Percentiles rank a stretch among this genome's conserved stretches.
Conservation (phyloP, 1,140 invertebrate genomes). For the Chlorops oryzae region DNA sequence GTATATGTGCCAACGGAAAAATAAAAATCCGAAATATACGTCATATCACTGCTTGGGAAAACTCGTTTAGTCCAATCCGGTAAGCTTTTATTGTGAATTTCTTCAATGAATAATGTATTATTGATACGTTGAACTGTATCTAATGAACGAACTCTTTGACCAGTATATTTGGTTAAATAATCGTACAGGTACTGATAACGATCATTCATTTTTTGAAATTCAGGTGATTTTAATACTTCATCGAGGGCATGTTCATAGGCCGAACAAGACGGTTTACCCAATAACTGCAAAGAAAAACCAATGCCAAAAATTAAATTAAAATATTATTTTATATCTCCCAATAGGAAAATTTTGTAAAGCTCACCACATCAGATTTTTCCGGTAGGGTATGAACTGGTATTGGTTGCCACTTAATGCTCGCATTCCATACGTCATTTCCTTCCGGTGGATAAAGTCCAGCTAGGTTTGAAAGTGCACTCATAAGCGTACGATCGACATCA, state of each 20-base stretch:
- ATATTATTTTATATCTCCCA: neutral
- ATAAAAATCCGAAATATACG: constrained; percentile 50
- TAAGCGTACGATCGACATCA: constrained; percentile 80
- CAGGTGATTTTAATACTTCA: constrained; percentile 53
- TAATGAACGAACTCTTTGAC: constrained; percentile 52
- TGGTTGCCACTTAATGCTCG: constrained; percentile 73
- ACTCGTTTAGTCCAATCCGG: constrained; percentile 64
- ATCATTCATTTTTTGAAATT: constrained; percentile 55
- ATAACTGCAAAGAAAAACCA: constrained; percentile 16
- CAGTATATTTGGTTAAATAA: constrained; percentile 59
- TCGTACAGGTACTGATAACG: constrained; percentile 59
- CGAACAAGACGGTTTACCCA: constrained; percentile 62
- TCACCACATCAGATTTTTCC: constrained; percentile 58
- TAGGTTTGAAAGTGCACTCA: constrained; percentile 79
- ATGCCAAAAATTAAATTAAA: neutral
- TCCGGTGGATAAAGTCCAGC: constrained; percentile 71
- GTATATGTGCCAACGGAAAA: constrained; percentile 52
- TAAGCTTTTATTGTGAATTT: constrained; percentile 57
- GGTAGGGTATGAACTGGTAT: constrained; percentile 79
- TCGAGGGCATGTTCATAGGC: constrained; percentile 56
- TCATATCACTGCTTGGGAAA: constrained; percentile 50
- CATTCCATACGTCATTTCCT: constrained; percentile 61
- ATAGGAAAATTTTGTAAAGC: too few relatives aligned
- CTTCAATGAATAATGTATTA: constrained; percentile 64
- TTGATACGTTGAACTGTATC: constrained; percentile 58